Base-by-base conservation (phyloP, 2,888 invertebrate genomes). In the Aphrophora alni region DNA sequence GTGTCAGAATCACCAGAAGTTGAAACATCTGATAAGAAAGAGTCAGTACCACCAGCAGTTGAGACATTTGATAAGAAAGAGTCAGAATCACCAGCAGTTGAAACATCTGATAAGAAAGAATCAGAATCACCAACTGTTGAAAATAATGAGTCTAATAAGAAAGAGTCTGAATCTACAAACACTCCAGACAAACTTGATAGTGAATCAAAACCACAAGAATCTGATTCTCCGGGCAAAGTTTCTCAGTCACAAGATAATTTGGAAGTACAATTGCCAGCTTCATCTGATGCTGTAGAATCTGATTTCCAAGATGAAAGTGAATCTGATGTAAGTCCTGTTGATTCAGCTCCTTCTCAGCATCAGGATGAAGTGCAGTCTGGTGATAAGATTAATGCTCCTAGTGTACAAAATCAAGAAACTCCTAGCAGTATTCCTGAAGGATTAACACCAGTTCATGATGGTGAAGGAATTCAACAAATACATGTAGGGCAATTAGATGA, bases 381-480 rank as follows among this genome's bases (percentile, higher is more conserved):
- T 14, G 17, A 44, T 14, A 44, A 44, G 8, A 14, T 44, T 44
- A 33, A 10, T 44, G 44, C 2, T 44, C 14, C 44, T 14, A 44
- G 2, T 17, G 17, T 44, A 14, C 12, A 14, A 5, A 14, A 14
- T 14, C 44, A 44, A 44, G 44, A 44, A 44, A 44, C 44, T 7
- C 17, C 44, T 14, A 44, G 44, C 17, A 44, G 44, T 44, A 44
- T 44, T 44, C 70, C 75, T 33, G 70, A 26, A 75, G 72, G 73
- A 8, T 17, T 59, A 27, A 80, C 76, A 59, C 75, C 68, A 7
- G 28, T 51, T 5, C 78, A 68, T 14, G 69, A 82, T 80, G 83
- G 74, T 81, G 83, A 73, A 78, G 82, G 83, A 81, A 84, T 33
- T 83, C 83, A 78, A 81, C 85, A 85, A 72, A 82, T 82, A 68